These are phyloP conservation scores for Pomatorhinus ruficollis DNA, from an alignment of 2,113 vertebrate genomes.

Conservation along the genomic window DNA sequence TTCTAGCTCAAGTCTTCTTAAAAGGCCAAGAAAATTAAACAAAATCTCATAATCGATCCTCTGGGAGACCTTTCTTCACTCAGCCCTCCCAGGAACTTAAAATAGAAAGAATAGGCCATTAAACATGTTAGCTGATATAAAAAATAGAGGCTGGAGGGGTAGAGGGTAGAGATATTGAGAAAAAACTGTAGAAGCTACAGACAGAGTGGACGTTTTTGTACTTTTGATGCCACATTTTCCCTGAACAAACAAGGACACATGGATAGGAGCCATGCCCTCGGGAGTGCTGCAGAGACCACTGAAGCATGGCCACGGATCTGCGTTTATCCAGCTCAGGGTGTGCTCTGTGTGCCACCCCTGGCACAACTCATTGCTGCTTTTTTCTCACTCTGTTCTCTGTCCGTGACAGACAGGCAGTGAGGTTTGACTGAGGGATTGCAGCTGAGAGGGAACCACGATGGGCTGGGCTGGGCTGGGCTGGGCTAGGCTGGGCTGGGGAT, in stretches of 20 bases:
- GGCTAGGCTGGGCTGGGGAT: neutral
- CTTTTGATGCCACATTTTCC: neutral
- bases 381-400: neutral
- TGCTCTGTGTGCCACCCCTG: neutral
- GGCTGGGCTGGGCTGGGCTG: neutral
- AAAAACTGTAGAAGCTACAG: neutral
- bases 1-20: neutral
- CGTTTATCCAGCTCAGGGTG: neutral
- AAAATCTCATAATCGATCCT: neutral
- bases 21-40: neutral
- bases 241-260: neutral
- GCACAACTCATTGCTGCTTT: neutral
- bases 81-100: neutral
- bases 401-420: neutral
- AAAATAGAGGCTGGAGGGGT: neutral
- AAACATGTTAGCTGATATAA: neutral
- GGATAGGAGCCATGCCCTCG: fast-evolving
- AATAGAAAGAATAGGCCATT: neutral
- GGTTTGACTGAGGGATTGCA: neutral
- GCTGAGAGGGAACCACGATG: neutral
- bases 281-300: neutral
- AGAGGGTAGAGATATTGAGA: neutral
- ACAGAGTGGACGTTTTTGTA: neutral
- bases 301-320: neutral
- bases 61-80: neutral